Conservation (phyloP, 2,888 invertebrate species). For the Dioctria linearis region DNA sequence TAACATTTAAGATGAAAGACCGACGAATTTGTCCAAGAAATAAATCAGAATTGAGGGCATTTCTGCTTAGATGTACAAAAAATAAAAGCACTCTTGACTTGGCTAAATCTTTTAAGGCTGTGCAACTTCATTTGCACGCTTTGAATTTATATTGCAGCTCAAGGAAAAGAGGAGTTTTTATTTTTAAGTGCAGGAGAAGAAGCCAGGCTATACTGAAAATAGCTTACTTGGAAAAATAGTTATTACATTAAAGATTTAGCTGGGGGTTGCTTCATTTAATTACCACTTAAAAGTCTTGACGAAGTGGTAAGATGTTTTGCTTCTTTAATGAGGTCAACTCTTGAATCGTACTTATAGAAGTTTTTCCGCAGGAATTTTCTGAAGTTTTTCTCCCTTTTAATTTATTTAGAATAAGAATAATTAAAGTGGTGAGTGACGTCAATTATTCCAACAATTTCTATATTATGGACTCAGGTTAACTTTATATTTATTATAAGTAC, state of each 20-base stretch:
- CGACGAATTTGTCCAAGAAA: not conserved
- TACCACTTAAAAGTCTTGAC: constrained; percentile 29
- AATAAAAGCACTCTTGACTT: too few species aligned
- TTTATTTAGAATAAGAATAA: too few species aligned
- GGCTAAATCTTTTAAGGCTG: not conserved
- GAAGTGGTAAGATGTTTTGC: not conserved
- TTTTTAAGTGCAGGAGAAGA: not conserved
- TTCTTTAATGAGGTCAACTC: constrained; percentile 3
- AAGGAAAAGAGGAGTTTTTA: not conserved
- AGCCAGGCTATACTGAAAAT: not conserved
- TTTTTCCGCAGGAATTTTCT: not conserved
- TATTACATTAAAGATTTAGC: constrained; percentile 20
- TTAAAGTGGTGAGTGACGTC: too few species aligned
- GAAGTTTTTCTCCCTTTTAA: not conserved
- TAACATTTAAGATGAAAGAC: not conserved
- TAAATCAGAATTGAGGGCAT: not conserved
- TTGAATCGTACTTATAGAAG: not conserved
- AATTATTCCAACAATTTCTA: too few species aligned
- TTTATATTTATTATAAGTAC: too few species aligned
- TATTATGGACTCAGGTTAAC: too few species aligned
- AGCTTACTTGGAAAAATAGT: not conserved
- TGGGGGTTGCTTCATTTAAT: constrained; percentile 28
- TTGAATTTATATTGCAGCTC: not conserved
- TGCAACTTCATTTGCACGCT: not conserved
- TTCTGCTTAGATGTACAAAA: not conserved